A percentile compares a stretch with the other conserved stretches of the same genome.
Conservation (phyloP, 1,140 invertebrate genomes). For the Medauroidea extradentata region DNA sequence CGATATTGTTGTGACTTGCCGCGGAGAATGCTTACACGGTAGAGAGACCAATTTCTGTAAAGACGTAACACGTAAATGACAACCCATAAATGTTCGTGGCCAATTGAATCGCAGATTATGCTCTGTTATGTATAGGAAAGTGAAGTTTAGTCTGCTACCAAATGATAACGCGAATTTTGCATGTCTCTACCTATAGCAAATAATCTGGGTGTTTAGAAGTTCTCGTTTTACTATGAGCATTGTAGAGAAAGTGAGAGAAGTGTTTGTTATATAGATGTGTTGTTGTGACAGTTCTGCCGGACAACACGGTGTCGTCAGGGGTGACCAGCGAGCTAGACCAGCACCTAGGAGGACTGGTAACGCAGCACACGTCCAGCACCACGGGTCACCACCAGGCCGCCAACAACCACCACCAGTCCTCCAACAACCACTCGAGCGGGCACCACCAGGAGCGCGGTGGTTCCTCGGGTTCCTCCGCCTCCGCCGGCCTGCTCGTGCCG, state of each 20-base stretch:
- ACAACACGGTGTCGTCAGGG: constrained; percentile 51
- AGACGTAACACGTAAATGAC: no score
- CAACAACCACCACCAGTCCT: constrained; percentile 31
- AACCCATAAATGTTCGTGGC: no score
- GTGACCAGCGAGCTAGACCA: constrained; percentile 61
- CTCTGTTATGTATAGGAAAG: no score
- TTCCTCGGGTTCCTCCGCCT: neutral
- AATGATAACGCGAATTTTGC: no score
- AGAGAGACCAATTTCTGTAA: no score
- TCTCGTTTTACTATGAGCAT: neutral
- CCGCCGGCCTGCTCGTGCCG: constrained; percentile 26
- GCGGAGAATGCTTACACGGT: no score
- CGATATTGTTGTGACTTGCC: no score
- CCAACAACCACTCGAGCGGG: constrained; percentile 5
- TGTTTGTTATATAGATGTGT: neutral
- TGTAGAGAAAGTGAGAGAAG: neutral
- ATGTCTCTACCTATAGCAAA: no score
- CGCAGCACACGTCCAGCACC: constrained; percentile 42
- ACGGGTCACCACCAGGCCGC: constrained; percentile 43
- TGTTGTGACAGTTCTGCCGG: constrained; percentile 58
- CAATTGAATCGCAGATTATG: no score
- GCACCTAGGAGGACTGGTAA: constrained; percentile 64
- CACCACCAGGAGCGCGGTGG: constrained; percentile 6
- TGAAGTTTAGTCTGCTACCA: no score
- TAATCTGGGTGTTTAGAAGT: neutral